Percentiles rank a stretch among this genome's conserved stretches.
phyloP scores from a whole-genome alignment of 1,140 invertebrate species.

The Dendroctonus valens region DNA sequence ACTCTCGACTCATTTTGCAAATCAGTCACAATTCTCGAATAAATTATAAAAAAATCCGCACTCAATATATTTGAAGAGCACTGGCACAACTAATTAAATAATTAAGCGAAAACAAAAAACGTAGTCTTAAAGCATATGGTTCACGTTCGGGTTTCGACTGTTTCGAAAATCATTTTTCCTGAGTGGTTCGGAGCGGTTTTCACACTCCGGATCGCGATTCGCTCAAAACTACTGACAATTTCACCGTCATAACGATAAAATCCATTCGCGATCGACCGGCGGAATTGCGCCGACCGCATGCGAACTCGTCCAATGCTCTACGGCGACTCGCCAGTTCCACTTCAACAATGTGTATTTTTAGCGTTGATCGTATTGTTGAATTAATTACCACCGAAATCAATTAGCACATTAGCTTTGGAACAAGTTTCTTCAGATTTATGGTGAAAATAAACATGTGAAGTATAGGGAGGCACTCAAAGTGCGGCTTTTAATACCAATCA shows the following conservation, averaged over 20 bases:
- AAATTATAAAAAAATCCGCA: slow-evolving; percentile 16
- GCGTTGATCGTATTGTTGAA: slow-evolving; percentile 24
- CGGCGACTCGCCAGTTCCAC: background rate
- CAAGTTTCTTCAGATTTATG: no score
- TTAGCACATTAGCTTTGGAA: slow-evolving; percentile 3
- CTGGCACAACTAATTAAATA: no score
- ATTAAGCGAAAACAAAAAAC: no score
- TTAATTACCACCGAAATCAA: slow-evolving; percentile 16
- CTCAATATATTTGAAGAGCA: no score
- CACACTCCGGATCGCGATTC: slow-evolving; percentile 5
- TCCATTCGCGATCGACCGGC: slow-evolving; percentile 21
- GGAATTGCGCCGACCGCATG: slow-evolving; percentile 10
- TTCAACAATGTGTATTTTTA: slow-evolving; percentile 23
- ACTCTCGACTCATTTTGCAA: slow-evolving; percentile 37
- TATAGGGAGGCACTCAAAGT: no score
- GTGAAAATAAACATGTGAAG: no score
- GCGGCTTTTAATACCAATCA: no score
- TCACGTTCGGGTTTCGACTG: no score
- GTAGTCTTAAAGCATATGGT: no score
- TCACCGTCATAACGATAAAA: slow-evolving; percentile 9
- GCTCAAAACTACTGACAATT: slow-evolving; percentile 25
- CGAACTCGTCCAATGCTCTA: slow-evolving; percentile 12
- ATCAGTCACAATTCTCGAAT: slow-evolving; percentile 15
- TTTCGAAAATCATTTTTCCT: background rate
- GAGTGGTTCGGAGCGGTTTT: slow-evolving; percentile 5